Percentiles rank a stretch among this genome's conserved stretches.
Evolutionary conservation across 2,888 invertebrate genomes (phyloP).

Genomic region (Pterobdella sp.): DNA sequence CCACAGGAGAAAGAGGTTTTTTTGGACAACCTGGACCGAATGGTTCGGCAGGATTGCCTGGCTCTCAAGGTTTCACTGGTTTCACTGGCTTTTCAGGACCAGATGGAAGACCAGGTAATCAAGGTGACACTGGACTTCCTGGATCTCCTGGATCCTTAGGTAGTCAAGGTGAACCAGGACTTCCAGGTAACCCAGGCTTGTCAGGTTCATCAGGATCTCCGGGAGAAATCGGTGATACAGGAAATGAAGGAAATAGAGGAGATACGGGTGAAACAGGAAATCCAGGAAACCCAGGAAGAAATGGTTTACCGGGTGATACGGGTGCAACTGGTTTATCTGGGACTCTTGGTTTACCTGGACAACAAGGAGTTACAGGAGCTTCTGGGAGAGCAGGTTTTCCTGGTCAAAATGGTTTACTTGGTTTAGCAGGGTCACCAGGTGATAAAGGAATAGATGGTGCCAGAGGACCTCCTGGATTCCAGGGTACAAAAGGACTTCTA

Average conservation of each 20-base stretch:
- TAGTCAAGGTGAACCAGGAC: slow-evolving; percentile 52
- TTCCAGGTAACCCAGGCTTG: slow-evolving; percentile 56
- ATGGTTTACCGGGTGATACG: slow-evolving; percentile 26
- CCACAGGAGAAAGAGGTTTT: slow-evolving; percentile 21
- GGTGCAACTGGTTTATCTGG: slow-evolving; percentile 29
- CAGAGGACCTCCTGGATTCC: slow-evolving; percentile 28
- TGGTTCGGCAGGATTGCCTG: slow-evolving; percentile 18
- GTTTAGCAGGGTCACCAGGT: slow-evolving; percentile 19
- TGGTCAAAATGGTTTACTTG: slow-evolving; percentile 39
- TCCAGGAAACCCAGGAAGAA: slow-evolving; percentile 27
- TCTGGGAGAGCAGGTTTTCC: slow-evolving; percentile 57
- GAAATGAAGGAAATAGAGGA: not conserved
- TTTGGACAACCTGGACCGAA: slow-evolving; percentile 23
- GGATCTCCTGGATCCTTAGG: slow-evolving; percentile 21
- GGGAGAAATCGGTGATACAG: slow-evolving; percentile 50
- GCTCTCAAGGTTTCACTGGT: slow-evolving; percentile 18
- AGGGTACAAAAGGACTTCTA: slow-evolving; percentile 32
- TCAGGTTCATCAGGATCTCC: slow-evolving; percentile 49
- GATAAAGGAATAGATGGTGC: slow-evolving; percentile 25
- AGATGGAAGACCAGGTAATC: slow-evolving; percentile 19
- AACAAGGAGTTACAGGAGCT: slow-evolving; percentile 18
- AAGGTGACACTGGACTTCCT: slow-evolving; percentile 11
- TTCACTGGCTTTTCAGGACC: slow-evolving; percentile 23
- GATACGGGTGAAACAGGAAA: slow-evolving; percentile 23
- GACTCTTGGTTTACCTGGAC: slow-evolving; percentile 27